These are phyloP conservation scores for Agrenia bidenticulata DNA, from an alignment of 2,888 invertebrate genomes.

Conservation along the genomic window DNA sequence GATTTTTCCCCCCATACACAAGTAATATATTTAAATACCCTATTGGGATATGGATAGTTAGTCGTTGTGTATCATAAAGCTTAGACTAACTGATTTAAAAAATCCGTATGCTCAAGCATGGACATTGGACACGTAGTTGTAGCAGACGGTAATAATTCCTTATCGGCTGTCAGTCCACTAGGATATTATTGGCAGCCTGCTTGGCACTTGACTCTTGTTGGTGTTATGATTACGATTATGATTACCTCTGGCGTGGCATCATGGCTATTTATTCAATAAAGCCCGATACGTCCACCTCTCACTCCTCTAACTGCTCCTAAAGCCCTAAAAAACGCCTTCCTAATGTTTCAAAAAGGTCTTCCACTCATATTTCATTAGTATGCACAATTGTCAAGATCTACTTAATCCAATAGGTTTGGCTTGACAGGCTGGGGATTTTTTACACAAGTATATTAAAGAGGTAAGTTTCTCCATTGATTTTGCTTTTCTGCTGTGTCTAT, in stretches of 20 bases:
- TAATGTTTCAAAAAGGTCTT: slow-evolving; percentile 2
- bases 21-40: no score
- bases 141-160: background rate
- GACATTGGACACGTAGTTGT: background rate
- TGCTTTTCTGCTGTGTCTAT: no score
- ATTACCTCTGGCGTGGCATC: slow-evolving; percentile 1
- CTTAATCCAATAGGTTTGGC: slow-evolving; percentile 18
- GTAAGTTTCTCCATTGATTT: no score
- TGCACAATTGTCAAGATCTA: slow-evolving; percentile 20
- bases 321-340: slow-evolving; percentile 12
- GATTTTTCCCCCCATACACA: no score
- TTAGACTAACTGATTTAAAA: no score
- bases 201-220: background rate
- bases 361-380: slow-evolving; percentile 14
- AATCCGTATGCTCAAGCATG: slow-evolving; percentile 15
- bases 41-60: no score
- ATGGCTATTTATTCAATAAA: background rate
- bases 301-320: no score
- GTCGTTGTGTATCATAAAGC: no score
- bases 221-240: background rate
- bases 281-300: no score
- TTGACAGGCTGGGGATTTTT: slow-evolving; percentile 1
- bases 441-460: no score
- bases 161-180: background rate
- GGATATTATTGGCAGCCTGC: slow-evolving; percentile 13